Base-by-base conservation (phyloP, 2,113 vertebrate genomes). In the Syngnathus typhle region DNA sequence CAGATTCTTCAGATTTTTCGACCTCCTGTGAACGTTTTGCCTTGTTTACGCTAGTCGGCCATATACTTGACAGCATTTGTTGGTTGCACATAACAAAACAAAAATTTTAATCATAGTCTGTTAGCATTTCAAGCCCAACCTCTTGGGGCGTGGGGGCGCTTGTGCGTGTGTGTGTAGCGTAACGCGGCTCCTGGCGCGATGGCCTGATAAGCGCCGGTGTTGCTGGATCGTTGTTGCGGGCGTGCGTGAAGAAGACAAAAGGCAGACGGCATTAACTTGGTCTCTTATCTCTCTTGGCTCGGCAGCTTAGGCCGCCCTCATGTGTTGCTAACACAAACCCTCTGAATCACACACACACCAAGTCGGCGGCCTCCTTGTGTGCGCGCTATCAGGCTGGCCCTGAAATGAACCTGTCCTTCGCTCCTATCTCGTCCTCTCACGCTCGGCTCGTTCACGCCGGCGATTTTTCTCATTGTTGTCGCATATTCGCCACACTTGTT, bases 231-330 rank as follows among this genome's bases (percentile, higher is more conserved):
- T 82, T 82, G 79, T 79, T 83, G 72, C 82, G 78, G 78, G 77
- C 59, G 70, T 82, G 84, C 76, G 76, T 89, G 87, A 87, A 82
- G 71, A 87, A 83, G 84, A 87, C 84, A 90, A 88, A 88, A 88
- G 85, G 77, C 82, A 88, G 86, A 88, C 83, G 0, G 80, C 81
- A 72, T 88, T 86, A 84, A 78, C 83, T 85, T 27, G 64, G 73
- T 76, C 76, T 82, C 84, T 89, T 89, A 89, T 89, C 90, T 85
- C 66, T 54, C 11, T 32, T 16, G 60, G 67, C 68, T 69, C 72
- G 76, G 79, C 62, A 54, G 54, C 76, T 80, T 68, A 83, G 80
- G 47, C 72, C 55, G 38, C 83, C 79, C 71, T 18, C 68, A 71
- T 83, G 77, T 61, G 71, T 69, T 79, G 67, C 72, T 77, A 67